A percentile compares a stretch with the other conserved stretches of the same genome.
phyloP scores from a whole-genome alignment of 2,888 invertebrate genomes.

The Rhagonycha lutea region DNA sequence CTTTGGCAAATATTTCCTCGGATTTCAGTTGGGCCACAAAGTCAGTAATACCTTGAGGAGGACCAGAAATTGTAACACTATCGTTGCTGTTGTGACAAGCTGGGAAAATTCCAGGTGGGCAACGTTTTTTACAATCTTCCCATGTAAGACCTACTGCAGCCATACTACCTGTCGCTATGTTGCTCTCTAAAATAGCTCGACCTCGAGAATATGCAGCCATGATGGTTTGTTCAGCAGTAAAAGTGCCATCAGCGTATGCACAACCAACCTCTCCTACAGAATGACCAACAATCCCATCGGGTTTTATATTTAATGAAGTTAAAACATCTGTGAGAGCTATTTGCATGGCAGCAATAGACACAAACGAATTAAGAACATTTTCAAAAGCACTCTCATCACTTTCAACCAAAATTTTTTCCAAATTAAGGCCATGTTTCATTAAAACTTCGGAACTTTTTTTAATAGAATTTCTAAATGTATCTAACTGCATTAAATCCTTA shows the following conservation, averaged over 20 bases:
- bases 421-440: constrained; percentile 77
- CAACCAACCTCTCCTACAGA: constrained; percentile 94
- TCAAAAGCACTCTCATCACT: constrained; percentile 80
- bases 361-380: constrained; percentile 87
- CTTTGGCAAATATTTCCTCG: constrained; percentile 81
- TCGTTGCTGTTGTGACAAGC: constrained; percentile 96
- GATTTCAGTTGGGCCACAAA: constrained; percentile 72
- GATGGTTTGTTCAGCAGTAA: constrained; percentile 92
- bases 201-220: constrained; percentile 94
- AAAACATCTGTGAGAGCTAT: constrained; percentile 93
- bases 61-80: constrained; percentile 93
- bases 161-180: constrained; percentile 79
- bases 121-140: constrained; percentile 75
- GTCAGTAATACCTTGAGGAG: constrained; percentile 67
- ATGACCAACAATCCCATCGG: constrained; percentile 96
- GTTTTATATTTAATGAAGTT: constrained; percentile 72
- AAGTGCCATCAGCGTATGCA: constrained; percentile 94
- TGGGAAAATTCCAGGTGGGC: constrained; percentile 79
- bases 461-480: constrained; percentile 80
- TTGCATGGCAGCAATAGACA: constrained; percentile 94
- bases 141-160: constrained; percentile 90
- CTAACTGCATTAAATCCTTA: constrained; percentile 79
- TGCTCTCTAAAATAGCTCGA: constrained; percentile 77
- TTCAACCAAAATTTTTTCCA: constrained; percentile 78
- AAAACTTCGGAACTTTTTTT: constrained; percentile 76